These are phyloP conservation scores for Cervus canadensis DNA, from an alignment of 2,113 vertebrate genomes.

Conservation along the genomic window DNA sequence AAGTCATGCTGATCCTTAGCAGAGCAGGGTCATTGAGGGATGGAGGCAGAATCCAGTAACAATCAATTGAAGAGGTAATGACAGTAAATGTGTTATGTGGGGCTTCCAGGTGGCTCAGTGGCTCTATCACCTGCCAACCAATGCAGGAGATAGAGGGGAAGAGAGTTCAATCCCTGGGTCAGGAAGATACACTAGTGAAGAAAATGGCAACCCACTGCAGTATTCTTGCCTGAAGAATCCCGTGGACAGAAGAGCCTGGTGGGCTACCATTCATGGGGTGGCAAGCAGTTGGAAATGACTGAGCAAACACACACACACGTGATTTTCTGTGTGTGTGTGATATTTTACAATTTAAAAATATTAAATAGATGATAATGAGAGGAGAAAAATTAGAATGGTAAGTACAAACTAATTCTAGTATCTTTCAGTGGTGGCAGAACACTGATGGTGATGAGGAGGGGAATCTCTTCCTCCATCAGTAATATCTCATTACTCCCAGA, in stretches of 20 bases:
- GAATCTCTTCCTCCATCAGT: background rate
- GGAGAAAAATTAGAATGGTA: background rate
- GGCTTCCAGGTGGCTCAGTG: background rate
- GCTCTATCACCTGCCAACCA: background rate
- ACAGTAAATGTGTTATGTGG: background rate
- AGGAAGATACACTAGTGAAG: background rate
- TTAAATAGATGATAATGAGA: background rate
- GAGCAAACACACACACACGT: background rate
- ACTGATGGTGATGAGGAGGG: background rate
- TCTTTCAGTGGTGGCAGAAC: background rate
- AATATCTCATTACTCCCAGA: background rate
- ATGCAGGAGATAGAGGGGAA: background rate
- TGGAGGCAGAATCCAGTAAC: background rate
- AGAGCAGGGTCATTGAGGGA: background rate
- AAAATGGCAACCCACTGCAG: background rate
- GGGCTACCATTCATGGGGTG: background rate
- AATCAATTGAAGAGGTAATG: background rate
- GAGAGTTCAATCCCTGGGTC: background rate
- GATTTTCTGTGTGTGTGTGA: background rate
- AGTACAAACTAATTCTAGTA: background rate
- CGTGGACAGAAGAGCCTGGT: background rate
- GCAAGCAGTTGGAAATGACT: background rate
- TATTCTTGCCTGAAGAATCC: background rate
- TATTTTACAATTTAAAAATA: background rate
- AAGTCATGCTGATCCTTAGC: background rate